Evolutionary conservation across 2,888 invertebrate species (phyloP).

Genomic region (Mesodorylaimus sp.): DNA sequence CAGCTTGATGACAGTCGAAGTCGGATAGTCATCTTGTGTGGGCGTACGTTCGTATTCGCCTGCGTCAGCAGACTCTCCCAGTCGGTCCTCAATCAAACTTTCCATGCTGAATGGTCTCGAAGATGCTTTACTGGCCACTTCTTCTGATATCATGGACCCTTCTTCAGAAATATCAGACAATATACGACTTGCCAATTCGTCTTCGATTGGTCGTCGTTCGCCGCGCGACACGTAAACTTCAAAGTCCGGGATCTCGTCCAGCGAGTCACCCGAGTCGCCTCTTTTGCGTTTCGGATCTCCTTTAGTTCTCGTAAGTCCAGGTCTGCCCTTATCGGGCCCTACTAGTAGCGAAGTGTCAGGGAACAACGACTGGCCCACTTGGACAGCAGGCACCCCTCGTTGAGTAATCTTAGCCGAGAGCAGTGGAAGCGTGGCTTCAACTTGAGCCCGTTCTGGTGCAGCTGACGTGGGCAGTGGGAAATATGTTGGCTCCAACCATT

Average conservation of each 20-base stretch:
- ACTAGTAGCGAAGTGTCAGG: too few relatives aligned
- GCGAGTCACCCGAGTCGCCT: not conserved
- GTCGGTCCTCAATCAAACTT: not conserved
- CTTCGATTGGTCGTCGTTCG: conserved; percentile 23
- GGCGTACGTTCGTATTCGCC: not conserved
- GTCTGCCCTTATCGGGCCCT: not conserved
- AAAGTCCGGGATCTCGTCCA: not conserved
- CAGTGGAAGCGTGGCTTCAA: not conserved
- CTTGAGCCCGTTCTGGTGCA: too few relatives aligned
- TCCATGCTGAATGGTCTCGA: not conserved
- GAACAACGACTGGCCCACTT: too few relatives aligned
- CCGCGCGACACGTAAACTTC: too few relatives aligned
- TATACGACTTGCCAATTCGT: conserved; percentile 28
- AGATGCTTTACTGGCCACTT: not conserved
- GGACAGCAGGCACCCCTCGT: not conserved
- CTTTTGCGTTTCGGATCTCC: not conserved
- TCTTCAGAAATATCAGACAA: conserved; percentile 27
- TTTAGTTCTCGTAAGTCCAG: not conserved
- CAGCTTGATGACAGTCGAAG: not conserved
- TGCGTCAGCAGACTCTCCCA: not conserved
- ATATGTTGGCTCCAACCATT: not conserved
- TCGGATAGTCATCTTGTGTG: not conserved
- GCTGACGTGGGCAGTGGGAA: conserved; percentile 1
- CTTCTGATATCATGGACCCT: conserved; percentile 9
- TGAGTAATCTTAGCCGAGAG: not conserved